These are phyloP conservation scores for Cossypha polioptera DNA, from an alignment of 2,797 vertebrate species.

Conservation along the genomic window DNA sequence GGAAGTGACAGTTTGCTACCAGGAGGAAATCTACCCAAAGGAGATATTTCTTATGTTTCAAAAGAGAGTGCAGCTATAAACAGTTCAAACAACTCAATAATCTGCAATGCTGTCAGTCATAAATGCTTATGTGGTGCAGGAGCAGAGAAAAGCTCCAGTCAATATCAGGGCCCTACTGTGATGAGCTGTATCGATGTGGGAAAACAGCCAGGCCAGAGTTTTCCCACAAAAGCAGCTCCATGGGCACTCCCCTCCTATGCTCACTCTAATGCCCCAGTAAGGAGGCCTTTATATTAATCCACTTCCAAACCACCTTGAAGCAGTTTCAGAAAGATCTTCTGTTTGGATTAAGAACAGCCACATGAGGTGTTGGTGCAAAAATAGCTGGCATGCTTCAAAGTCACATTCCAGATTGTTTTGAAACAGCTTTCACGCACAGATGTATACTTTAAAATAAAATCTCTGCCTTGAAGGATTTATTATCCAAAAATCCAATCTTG, in stretches of 20 bases:
- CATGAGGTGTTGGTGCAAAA: neutral
- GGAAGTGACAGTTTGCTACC: constrained; percentile 19
- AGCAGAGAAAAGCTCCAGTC: neutral
- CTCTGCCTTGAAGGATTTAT: neutral
- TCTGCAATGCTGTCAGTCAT: constrained; percentile 11
- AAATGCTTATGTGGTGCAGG: neutral
- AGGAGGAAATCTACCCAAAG: neutral
- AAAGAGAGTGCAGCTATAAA: neutral
- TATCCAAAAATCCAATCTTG: neutral
- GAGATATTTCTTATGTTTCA: neutral
- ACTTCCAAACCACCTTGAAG: neutral
- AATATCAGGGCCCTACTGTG: neutral
- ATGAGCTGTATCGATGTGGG: neutral
- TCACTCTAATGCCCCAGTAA: neutral
- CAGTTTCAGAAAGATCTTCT: neutral
- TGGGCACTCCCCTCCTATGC: neutral
- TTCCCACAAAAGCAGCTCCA: neutral
- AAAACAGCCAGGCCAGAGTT: neutral
- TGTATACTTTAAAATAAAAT: neutral
- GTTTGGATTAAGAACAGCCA: neutral
- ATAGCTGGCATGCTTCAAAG: neutral
- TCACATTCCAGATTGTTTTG: neutral
- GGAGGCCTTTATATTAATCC: neutral
- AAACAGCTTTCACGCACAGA: neutral
- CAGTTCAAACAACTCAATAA: neutral